Conservation (phyloP, 2,797 vertebrate species). For the Anabas testudineus region DNA sequence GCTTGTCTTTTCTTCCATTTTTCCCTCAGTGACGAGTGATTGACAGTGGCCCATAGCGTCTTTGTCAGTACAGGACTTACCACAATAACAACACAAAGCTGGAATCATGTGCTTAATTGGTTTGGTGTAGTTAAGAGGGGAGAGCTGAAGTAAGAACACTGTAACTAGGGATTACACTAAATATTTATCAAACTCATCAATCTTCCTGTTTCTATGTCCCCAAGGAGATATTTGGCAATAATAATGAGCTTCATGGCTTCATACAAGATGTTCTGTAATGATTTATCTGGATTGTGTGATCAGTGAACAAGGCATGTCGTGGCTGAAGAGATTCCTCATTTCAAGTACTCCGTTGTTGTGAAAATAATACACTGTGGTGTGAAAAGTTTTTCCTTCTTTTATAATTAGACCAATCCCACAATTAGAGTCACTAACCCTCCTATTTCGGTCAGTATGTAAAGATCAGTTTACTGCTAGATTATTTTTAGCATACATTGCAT, state of each 20-base stretch:
- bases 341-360: conserved; percentile 14
- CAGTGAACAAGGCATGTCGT: conserved; percentile 18
- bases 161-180: conserved; percentile 77
- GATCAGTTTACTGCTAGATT: too few relatives aligned
- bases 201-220: conserved; percentile 70
- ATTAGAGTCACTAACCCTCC: conserved; percentile 18
- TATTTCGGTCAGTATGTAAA: conserved; percentile 16
- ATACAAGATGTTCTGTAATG: conserved; percentile 52
- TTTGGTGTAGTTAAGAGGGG: conserved; percentile 26
- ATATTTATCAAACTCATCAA: conserved; percentile 74
- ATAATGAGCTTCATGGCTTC: conserved; percentile 38
- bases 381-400: not conserved
- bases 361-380: not conserved
- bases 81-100: conserved; percentile 35
- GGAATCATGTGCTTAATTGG: conserved; percentile 46
- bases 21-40: conserved; percentile 53
- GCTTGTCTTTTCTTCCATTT: conserved; percentile 12
- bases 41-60: conserved; percentile 63
- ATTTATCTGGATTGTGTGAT: conserved; percentile 63
- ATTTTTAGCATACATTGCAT: too few relatives aligned
- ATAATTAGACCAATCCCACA: conserved; percentile 25
- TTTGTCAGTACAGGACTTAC: conserved; percentile 40
- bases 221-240: conserved; percentile 55
- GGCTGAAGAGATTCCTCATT: conserved; percentile 15
- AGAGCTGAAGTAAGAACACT: conserved; percentile 21